Conservation (phyloP, 2,113 vertebrate genomes). For the Leucoraja erinaceus region DNA sequence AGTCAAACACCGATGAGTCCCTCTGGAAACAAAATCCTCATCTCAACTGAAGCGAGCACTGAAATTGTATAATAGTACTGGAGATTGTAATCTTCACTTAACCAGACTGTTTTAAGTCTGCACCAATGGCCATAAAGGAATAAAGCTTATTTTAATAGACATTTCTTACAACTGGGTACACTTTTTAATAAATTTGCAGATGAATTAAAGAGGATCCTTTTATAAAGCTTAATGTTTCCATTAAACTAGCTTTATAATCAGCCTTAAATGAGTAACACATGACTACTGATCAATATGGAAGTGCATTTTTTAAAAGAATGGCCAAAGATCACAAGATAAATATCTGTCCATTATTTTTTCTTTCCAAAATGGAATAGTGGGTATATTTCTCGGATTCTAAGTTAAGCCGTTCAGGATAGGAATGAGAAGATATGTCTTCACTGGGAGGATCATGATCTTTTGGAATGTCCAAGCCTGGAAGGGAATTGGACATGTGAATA, state of each 20-base stretch:
- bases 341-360: neutral
- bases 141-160: neutral
- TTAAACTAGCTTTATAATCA: neutral
- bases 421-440: no score
- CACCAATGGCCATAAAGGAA: neutral
- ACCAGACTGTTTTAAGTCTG: neutral
- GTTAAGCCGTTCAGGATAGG: no score
- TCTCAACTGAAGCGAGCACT: neutral
- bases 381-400: no score
- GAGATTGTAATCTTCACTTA: neutral
- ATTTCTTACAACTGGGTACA: neutral
- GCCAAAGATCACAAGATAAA: neutral
- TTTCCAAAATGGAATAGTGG: neutral
- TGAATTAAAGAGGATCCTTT: neutral
- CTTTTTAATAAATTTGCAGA: neutral
- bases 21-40: neutral
- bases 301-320: neutral
- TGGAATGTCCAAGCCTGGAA: no score
- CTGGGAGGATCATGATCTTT: no score
- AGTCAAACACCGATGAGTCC: neutral
- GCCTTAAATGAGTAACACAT: neutral
- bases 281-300: neutral
- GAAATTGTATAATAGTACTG: neutral
- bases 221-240: neutral
- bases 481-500: no score